These are phyloP conservation scores for Drosophila ercepeae DNA, from an alignment of 1,140 invertebrate genomes.

Conservation along the genomic window DNA sequence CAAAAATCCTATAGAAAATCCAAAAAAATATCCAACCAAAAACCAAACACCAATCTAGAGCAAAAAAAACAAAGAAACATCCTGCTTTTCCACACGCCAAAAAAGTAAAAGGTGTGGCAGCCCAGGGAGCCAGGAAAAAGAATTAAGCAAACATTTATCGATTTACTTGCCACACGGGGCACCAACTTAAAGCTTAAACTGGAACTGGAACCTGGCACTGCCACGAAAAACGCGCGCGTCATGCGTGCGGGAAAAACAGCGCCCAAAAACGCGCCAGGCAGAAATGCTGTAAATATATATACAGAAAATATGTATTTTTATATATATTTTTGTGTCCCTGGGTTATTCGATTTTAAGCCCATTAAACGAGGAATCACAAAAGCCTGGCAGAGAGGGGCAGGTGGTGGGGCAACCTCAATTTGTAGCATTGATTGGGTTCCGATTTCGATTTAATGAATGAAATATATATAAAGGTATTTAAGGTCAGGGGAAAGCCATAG, in stretches of 20 bases:
- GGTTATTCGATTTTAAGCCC: conserved; percentile 48
- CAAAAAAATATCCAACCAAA: too few species aligned
- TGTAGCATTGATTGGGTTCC: conserved; percentile 44
- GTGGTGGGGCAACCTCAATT: conserved; percentile 33
- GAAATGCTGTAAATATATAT: not conserved
- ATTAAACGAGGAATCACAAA: conserved; percentile 60
- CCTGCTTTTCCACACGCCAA: conserved; percentile 8
- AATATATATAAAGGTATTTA: conserved; percentile 11
- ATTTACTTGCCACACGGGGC: conserved; percentile 36
- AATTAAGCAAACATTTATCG: conserved; percentile 51
- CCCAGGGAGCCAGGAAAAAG: conserved; percentile 9
- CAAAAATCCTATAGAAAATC: too few species aligned
- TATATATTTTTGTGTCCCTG: conserved; percentile 4
- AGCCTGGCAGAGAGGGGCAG: conserved; percentile 31
- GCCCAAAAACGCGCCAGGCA: conserved; percentile 3
- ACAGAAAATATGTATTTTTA: not conserved
- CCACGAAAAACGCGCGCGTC: conserved; percentile 34
- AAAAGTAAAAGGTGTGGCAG: conserved; percentile 22
- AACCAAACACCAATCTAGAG: too few species aligned
- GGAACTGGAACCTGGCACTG: too few species aligned
- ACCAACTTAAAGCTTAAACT: conserved; percentile 37
- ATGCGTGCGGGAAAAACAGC: conserved; percentile 35
- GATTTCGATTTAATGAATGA: conserved; percentile 54
- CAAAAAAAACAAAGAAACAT: conserved; percentile 45
- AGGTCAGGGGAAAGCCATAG: too few species aligned